Evolutionary conservation across 2,797 vertebrate genomes (phyloP).

Genomic region (Peromyscus melanophrys): DNA sequence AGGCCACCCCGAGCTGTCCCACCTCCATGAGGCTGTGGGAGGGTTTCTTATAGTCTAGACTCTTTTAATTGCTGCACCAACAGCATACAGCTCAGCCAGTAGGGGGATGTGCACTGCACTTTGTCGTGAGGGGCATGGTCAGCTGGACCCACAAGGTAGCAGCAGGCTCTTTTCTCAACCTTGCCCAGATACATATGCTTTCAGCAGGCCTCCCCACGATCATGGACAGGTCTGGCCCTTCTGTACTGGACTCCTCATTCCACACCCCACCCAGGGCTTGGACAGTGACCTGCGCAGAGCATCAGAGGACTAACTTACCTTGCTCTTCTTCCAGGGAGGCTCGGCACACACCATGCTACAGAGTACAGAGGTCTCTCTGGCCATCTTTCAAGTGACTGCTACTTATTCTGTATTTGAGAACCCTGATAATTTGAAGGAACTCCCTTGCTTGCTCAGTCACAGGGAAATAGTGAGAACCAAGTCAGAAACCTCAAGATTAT

Average conservation of each 20-base stretch:
- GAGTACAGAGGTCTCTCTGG: not conserved
- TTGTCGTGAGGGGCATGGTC: too few relatives aligned
- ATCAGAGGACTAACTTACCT: too few relatives aligned
- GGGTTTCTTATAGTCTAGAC: not conserved
- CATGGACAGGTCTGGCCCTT: too few relatives aligned
- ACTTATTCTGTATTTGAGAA: not conserved
- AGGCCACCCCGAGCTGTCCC: not conserved
- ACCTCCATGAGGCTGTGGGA: not conserved
- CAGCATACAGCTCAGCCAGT: not conserved
- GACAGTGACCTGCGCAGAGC: not conserved
- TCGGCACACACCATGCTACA: not conserved
- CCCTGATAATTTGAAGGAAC: not conserved
- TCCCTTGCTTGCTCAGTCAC: not conserved
- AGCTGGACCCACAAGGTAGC: not conserved
- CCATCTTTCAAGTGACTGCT: not conserved
- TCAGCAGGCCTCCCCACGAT: not conserved
- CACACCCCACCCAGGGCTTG: not conserved
- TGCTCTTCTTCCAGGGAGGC: too few relatives aligned
- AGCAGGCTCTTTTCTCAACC: not conserved
- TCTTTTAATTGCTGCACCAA: not conserved
- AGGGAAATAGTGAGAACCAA: not conserved
- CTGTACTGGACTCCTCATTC: not conserved
- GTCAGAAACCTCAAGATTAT: conserved; percentile 14
- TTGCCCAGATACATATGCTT: not conserved
- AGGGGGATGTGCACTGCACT: not conserved